Base-by-base conservation (phyloP, 2,797 vertebrate species). In the Sparidentex hasta region DNA sequence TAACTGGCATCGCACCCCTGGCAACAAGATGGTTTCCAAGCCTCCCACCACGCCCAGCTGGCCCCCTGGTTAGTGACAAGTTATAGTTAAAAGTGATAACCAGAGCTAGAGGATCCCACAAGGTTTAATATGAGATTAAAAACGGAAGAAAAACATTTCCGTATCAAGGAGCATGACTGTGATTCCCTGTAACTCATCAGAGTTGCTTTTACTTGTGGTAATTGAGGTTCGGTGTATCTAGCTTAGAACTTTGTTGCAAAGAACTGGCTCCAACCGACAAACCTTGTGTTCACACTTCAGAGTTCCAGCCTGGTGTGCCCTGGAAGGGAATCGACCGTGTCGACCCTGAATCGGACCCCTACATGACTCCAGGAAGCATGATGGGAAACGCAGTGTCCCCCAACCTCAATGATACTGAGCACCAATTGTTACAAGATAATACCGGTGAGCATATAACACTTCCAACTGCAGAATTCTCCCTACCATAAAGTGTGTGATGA, bases 271-370 rank as follows among this genome's bases (percentile, higher is more conserved):
- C 0, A 78, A 43, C 55, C 5, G 17, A 51, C 29, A n/a, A 9
- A 5, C 1, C 73, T 18, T 68, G 43, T 79, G 11, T 86, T 54
- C 73, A 20, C 29, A 46, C 55, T 23, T 6, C 87, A 99, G 98
- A 99, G 94, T 99, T 99, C 93, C 98, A 99, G 95, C 98, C 98
- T 71, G 98, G 98, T 88, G 98, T 99, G 87, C 98, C 98, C 83
- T 99, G 98, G 98, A 99, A 99, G 95, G 98, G 98, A 94, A 98
- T 99, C 84, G 97, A 97, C 94, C 98, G 97, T 70, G 97, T 98
- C 80, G 98, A 99, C 94, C 98, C 98, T 75, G 98, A 99, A 92
- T 97, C 97, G 79, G 98, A 99, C 93, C 98, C 98, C 71, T 98
- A 99, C 84, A 97, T 98, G 95, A 99, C 98, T 87, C 98, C 98